Evolutionary conservation across 2,888 invertebrate species (phyloP).

Genomic region (Heliconius sara): DNA sequence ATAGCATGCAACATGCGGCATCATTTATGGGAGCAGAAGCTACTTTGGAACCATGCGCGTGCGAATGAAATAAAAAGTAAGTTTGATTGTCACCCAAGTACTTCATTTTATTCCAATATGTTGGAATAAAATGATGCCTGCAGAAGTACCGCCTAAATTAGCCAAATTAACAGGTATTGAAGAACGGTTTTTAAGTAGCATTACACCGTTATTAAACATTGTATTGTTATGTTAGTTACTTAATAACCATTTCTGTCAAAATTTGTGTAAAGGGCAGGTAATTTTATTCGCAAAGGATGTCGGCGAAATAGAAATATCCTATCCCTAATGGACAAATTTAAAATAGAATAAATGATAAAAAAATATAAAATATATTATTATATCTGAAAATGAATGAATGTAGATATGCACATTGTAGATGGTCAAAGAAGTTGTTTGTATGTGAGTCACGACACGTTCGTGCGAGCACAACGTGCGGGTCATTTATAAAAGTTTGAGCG

Average conservation of each 20-base stretch:
- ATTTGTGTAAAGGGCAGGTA: conserved; percentile 41
- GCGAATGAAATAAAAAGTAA: conserved; percentile 30
- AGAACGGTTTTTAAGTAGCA: conserved; percentile 41
- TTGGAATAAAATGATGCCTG: conserved; percentile 49
- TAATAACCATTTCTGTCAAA: no score
- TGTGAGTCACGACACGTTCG: not conserved
- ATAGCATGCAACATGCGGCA: conserved; percentile 44
- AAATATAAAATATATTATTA: no score
- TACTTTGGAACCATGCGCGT: conserved; percentile 43
- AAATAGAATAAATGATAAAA: no score
- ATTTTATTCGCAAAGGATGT: no score
- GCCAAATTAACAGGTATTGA: conserved; percentile 37
- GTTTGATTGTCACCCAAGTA: not conserved
- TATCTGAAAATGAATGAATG: no score
- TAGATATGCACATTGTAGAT: not conserved
- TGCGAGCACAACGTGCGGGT: not conserved
- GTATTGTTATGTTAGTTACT: no score
- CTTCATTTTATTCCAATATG: not conserved
- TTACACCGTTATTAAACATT: conserved; percentile 51
- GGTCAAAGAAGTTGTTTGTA: not conserved
- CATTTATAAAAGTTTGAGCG: conserved; percentile 10
- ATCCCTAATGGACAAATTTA: no score
- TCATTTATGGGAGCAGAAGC: conserved; percentile 35
- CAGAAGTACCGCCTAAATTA: conserved; percentile 45
- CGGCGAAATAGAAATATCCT: no score